These are phyloP conservation scores for Hestina assimilis DNA, from an alignment of 1,140 invertebrate genomes.

Conservation along the genomic window DNA sequence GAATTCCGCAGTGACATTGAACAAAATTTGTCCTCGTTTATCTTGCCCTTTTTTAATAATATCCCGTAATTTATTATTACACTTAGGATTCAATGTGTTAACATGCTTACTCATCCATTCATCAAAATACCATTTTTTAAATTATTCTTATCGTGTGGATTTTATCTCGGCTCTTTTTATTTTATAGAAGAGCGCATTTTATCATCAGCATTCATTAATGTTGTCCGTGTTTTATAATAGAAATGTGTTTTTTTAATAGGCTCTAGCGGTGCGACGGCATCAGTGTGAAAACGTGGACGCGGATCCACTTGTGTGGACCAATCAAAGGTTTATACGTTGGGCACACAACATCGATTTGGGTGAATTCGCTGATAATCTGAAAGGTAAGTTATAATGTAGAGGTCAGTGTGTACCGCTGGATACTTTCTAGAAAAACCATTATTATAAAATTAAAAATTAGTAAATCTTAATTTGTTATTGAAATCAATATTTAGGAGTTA, in stretches of 20 bases:
- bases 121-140: neutral
- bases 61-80: conserved; percentile 10
- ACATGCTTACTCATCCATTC: neutral
- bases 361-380: conserved; percentile 96
- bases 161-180: too few relatives aligned
- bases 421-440: too few relatives aligned
- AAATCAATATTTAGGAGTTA: too few relatives aligned
- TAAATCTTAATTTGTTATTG: too few relatives aligned
- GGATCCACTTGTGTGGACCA: conserved; percentile 96
- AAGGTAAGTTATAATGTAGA: conserved; percentile 80
- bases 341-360: conserved; percentile 94
- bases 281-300: conserved; percentile 92
- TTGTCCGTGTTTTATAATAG: too few relatives aligned
- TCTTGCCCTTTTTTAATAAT: conserved; percentile 23
- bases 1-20: conserved; percentile 41
- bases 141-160: too few relatives aligned
- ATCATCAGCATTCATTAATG: too few relatives aligned
- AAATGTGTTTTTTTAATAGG: conserved; percentile 79
- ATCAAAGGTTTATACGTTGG: conserved; percentile 95
- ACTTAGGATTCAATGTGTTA: neutral
- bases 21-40: conserved; percentile 48
- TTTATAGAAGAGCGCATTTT: too few relatives aligned
- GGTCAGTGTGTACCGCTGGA: too few relatives aligned
- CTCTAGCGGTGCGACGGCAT: conserved; percentile 90
- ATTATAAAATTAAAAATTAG: too few relatives aligned